Evolutionary conservation across 2,888 invertebrate genomes (phyloP), one percentile per base, ranked within the genome.

Genomic region (Augochlorella aurata): DNA sequence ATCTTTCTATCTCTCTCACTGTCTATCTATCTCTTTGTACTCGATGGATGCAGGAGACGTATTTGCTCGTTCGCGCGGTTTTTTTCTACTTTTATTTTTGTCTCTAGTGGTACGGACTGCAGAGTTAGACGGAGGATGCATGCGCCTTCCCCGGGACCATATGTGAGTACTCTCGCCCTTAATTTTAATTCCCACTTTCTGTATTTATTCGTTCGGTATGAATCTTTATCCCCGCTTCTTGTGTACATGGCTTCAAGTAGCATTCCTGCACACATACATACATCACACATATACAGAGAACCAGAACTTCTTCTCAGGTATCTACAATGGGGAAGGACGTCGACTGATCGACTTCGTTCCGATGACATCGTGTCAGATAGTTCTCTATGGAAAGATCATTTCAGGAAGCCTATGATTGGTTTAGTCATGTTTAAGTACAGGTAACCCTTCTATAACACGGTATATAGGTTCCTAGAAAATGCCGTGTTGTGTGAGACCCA

Each of bases 71-170:
- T 85, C 81, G 87, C 87, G 89, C 88, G 89, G 89, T 93, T 92
- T 91, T 87, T 90, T 93, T 93, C 90, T 92, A 92, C 89, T 91
- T 92, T 92, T 88, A 89, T 92, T 93, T 93, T 92, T 93, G 90
- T 93, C 92, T 94, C 90, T 93, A 94, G 94, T 94, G 93, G 93
- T 94, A 94, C 94, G 94, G 93, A 93, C 93, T 94, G 93, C 94
- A 94, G 93, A 93, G 94, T 93, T 94, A 94, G 94, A 93, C 93
- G 93, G 93, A 93, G 93, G 93, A 93, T 93, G 93, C 93, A 93
- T 93, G 93, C 93, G 92, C 93, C 93, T 93, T 93, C 91, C 93
- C 93, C 92, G 92, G 93, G 93, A 93, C 92, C 93, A 93, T 92
- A 92, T 90, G 93, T 93, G 92, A 93, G 93, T 93, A 93, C 90